Conservation (phyloP, 2,113 vertebrate species). For the Protobothrops mucrosquamatus region DNA sequence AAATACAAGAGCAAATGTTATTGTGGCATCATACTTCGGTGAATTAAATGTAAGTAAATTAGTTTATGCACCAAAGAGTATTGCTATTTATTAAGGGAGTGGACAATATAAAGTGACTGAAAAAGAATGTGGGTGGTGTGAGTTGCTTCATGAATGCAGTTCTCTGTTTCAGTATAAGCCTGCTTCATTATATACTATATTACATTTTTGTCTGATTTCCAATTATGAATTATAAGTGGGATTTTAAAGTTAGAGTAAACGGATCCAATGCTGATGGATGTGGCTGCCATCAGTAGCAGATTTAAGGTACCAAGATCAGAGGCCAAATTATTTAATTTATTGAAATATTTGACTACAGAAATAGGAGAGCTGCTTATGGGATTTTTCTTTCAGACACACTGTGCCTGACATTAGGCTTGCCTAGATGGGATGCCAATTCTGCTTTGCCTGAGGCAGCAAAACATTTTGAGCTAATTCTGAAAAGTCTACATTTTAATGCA, state of each 20-base stretch:
- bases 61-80: not conserved
- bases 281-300: not conserved
- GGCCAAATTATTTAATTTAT: not conserved
- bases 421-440: not conserved
- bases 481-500: not conserved
- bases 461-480: not conserved
- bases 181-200: not conserved
- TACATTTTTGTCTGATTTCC: not conserved
- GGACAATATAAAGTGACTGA: not conserved
- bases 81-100: not conserved
- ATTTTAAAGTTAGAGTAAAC: not conserved
- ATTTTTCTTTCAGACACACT: not conserved
- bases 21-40: too few relatives aligned
- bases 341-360: not conserved
- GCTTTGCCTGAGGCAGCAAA: not conserved
- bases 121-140: not conserved
- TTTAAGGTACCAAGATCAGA: not conserved
- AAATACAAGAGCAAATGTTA: not conserved
- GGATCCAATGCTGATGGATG: not conserved
- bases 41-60: not conserved
- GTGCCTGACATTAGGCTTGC: not conserved
- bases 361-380: not conserved
- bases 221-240: not conserved
- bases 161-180: not conserved
- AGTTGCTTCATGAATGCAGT: not conserved